Evolutionary conservation across 2,797 vertebrate species (phyloP).

Genomic region (Cyclura pinguis): DNA sequence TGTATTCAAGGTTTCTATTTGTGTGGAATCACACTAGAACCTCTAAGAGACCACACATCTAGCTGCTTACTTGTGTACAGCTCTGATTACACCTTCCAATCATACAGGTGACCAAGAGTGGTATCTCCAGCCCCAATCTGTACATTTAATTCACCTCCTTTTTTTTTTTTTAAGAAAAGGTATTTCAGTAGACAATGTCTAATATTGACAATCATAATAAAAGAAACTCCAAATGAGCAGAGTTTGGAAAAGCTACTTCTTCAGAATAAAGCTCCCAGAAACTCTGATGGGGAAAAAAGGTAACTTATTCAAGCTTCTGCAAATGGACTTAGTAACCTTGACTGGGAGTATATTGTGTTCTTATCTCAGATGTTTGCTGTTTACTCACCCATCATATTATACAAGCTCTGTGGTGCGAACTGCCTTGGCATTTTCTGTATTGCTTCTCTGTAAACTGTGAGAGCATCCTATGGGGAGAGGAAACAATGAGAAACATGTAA

Average conservation of each 20-base stretch:
- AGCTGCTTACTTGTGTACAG: not conserved
- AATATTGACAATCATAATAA: not conserved
- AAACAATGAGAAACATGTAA: conserved; percentile 32
- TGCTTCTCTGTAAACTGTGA: conserved; percentile 95
- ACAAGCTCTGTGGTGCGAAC: conserved; percentile 99
- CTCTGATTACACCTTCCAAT: not conserved
- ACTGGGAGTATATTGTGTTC: not conserved
- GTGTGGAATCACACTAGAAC: no score
- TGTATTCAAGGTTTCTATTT: not conserved
- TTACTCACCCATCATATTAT: conserved; percentile 99
- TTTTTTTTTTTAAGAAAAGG: not conserved
- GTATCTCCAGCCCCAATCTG: not conserved
- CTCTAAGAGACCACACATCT: not conserved
- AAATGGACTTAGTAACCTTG: not conserved
- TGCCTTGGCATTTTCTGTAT: conserved; percentile 98
- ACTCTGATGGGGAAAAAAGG: no score
- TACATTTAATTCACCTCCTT: not conserved
- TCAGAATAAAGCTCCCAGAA: not conserved
- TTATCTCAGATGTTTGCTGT: not conserved
- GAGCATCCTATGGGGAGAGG: conserved; percentile 88
- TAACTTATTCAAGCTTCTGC: no score
- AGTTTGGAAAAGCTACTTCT: not conserved
- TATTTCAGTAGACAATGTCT: not conserved
- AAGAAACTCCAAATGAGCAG: no score
- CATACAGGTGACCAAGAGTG: no score